Conservation (phyloP, 2,113 vertebrate species). For the Chaetodon auriga region DNA sequence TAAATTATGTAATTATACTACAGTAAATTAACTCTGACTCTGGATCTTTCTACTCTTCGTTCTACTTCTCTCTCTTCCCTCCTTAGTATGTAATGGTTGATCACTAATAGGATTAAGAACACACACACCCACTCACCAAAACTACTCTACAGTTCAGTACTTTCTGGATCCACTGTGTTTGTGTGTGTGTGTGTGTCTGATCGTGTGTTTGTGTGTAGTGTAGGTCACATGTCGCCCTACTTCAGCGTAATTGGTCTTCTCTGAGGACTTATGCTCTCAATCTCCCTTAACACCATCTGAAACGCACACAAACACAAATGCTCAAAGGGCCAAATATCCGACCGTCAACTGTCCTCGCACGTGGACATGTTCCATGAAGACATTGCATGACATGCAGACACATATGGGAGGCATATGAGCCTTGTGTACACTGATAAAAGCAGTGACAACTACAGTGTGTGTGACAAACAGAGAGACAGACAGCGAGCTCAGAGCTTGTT, state of each 20-base stretch:
- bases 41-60: not conserved
- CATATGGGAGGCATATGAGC: not conserved
- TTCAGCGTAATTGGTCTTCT: conserved; percentile 62
- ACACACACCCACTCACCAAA: conserved; percentile 43
- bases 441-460: conserved; percentile 8
- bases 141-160: conserved; percentile 34
- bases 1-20: conserved; percentile 5
- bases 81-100: conserved; percentile 51
- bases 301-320: conserved; percentile 17
- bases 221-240: conserved; percentile 57
- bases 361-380: conserved; percentile 65
- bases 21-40: not conserved
- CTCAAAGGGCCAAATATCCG: conserved; percentile 21
- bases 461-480: not conserved
- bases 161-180: conserved; percentile 31
- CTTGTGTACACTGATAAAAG: conserved; percentile 16
- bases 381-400: conserved; percentile 12
- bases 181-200: not conserved
- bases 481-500: conserved; percentile 46
- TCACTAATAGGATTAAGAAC: conserved; percentile 70
- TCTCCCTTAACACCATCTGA: conserved; percentile 41
- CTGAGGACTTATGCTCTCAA: conserved; percentile 58
- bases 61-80: conserved; percentile 20
- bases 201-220: conserved; percentile 35
- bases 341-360: conserved; percentile 15